These are phyloP conservation scores for Notechis scutatus DNA, from an alignment of 2,113 vertebrate genomes.

Conservation along the genomic window DNA sequence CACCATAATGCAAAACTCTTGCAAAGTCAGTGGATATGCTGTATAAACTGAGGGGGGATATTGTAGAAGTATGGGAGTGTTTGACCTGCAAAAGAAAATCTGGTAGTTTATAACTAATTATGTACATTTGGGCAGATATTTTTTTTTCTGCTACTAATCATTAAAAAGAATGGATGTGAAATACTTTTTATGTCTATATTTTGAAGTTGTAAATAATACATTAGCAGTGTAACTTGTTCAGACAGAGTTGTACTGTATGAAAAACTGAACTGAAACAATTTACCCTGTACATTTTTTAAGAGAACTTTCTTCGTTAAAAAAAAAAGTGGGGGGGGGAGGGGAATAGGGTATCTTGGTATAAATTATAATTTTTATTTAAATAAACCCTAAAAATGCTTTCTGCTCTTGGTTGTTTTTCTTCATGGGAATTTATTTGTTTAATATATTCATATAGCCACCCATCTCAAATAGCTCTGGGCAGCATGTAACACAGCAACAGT, in stretches of 20 bases:
- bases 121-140: constrained; percentile 62
- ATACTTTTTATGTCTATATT: constrained; percentile 71
- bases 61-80: constrained; percentile 45
- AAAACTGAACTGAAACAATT: constrained; percentile 64
- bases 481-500: background rate
- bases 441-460: background rate
- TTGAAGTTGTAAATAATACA: constrained; percentile 71
- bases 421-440: background rate
- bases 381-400: constrained; percentile 69
- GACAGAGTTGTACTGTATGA: constrained; percentile 63
- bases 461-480: background rate
- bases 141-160: constrained; percentile 65
- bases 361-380: constrained; percentile 84
- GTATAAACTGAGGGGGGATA: constrained; percentile 29
- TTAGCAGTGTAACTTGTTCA: constrained; percentile 63
- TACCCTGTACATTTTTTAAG: constrained; percentile 73
- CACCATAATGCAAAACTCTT: constrained; percentile 44
- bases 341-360: constrained; percentile 70
- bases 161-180: constrained; percentile 64
- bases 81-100: constrained; percentile 50
- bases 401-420: constrained; percentile 48
- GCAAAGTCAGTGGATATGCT: constrained; percentile 41
- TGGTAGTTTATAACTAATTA: constrained; percentile 58
- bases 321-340: constrained; percentile 34
- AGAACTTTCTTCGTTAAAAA: constrained; percentile 75